A percentile compares a stretch with the other conserved stretches of the same genome.
Evolutionary conservation across 2,113 vertebrate genomes (phyloP).

Genomic region (Phocoena phocoena): DNA sequence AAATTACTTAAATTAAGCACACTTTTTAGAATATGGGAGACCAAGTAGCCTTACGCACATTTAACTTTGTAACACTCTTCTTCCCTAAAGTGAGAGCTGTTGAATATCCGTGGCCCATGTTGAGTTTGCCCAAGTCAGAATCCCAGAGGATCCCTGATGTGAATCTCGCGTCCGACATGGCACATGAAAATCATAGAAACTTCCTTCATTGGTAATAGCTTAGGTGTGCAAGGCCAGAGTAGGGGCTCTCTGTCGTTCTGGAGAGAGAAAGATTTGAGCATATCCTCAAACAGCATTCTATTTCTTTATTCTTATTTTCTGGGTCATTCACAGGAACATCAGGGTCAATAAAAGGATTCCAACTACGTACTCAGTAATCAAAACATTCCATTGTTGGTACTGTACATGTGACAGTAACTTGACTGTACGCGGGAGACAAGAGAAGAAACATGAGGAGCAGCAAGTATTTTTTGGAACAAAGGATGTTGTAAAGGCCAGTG

Average conservation of each 20-base stretch:
- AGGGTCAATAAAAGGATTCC: background rate
- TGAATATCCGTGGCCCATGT: background rate
- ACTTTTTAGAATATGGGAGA: background rate
- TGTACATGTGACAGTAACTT: background rate
- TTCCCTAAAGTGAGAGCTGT: background rate
- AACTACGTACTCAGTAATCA: background rate
- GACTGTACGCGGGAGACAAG: background rate
- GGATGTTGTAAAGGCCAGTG: background rate
- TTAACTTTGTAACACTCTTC: background rate
- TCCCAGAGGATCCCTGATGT: background rate
- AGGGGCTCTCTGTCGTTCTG: background rate
- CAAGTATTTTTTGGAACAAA: background rate
- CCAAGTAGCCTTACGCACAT: background rate
- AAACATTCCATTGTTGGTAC: background rate
- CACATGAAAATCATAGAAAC: background rate
- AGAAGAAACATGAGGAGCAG: background rate
- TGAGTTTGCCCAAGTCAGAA: background rate
- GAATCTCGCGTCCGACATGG: background rate
- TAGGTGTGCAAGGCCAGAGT: background rate
- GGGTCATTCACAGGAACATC: background rate
- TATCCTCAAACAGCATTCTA: background rate
- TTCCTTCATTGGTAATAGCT: background rate
- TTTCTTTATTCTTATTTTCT: background rate
- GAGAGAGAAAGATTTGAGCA: background rate
- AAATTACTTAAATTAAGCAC: background rate